phyloP scores from a whole-genome alignment of 2,113 vertebrate species.

The Bostrychus sinensis region DNA sequence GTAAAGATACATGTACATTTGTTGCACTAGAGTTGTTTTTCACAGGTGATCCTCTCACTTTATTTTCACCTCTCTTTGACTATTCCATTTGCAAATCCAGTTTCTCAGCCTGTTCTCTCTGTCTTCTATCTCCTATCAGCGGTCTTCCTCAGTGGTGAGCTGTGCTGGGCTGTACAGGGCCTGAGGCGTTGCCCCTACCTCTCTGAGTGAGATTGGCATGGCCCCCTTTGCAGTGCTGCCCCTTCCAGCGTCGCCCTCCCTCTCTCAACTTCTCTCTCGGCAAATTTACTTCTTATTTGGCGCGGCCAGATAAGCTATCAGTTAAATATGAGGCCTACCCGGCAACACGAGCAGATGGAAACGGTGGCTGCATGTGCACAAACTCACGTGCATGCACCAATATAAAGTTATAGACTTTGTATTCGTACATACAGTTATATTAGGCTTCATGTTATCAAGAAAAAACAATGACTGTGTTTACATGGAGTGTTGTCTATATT shows the following conservation, averaged over 20 bases:
- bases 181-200: conserved; percentile 7
- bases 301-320: conserved; percentile 45
- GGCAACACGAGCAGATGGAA: conserved; percentile 16
- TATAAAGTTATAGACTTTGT: not conserved
- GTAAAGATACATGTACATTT: not conserved
- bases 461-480: not conserved
- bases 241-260: conserved; percentile 31
- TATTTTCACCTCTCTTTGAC: not conserved
- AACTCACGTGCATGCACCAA: not conserved
- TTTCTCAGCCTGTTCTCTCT: not conserved
- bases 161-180: conserved; percentile 17
- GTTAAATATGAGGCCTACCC: conserved; percentile 28
- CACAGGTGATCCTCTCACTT: not conserved
- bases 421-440: not conserved
- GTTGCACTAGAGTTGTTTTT: not conserved
- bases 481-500: not conserved
- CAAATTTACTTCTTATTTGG: conserved; percentile 46
- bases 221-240: conserved; percentile 12
- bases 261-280: conserved; percentile 32
- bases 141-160: conserved; percentile 30
- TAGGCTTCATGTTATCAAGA: not conserved
- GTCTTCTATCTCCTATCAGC: conserved; percentile 15
- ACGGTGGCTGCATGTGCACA: conserved; percentile 16
- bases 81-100: conserved; percentile 10
- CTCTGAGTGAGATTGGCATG: conserved; percentile 41